Evolutionary conservation across 2,888 invertebrate species (phyloP).

Genomic region (Drosophila limbata): DNA sequence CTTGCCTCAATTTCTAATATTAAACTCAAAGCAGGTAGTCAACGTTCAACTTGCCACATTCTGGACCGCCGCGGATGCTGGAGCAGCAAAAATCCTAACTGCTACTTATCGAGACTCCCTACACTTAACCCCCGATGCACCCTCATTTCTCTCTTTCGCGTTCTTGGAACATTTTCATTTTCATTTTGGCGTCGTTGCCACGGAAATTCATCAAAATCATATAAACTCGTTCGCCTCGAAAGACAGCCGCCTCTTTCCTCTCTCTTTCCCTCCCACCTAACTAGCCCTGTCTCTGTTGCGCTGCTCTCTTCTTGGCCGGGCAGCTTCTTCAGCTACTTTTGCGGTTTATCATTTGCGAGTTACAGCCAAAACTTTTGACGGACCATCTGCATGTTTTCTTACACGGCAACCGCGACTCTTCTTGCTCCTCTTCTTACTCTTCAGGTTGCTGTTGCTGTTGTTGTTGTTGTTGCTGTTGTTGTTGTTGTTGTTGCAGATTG

Average conservation of each 20-base stretch:
- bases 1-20: conserved; percentile 67
- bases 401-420: conserved; percentile 43
- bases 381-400: conserved; percentile 78
- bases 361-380: conserved; percentile 68
- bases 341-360: conserved; percentile 77
- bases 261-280: no score
- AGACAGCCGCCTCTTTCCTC: conserved; percentile 20
- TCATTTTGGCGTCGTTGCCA: conserved; percentile 81
- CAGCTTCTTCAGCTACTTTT: conserved; percentile 19
- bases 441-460: conserved; percentile 8
- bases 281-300: not conserved
- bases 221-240: conserved; percentile 75
- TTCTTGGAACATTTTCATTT: conserved; percentile 56
- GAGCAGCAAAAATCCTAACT: conserved; percentile 75
- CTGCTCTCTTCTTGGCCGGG: conserved; percentile 16
- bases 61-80: conserved; percentile 56
- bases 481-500: conserved; percentile 51
- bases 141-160: conserved; percentile 11
- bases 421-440: conserved; percentile 17
- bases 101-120: conserved; percentile 71
- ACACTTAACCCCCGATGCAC: no score
- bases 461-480: conserved; percentile 34
- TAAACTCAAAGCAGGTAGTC: conserved; percentile 66
- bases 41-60: conserved; percentile 11
- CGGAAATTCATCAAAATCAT: conserved; percentile 81